Conservation (phyloP, 1,140 invertebrate species). For the Episyrphus balteatus region DNA sequence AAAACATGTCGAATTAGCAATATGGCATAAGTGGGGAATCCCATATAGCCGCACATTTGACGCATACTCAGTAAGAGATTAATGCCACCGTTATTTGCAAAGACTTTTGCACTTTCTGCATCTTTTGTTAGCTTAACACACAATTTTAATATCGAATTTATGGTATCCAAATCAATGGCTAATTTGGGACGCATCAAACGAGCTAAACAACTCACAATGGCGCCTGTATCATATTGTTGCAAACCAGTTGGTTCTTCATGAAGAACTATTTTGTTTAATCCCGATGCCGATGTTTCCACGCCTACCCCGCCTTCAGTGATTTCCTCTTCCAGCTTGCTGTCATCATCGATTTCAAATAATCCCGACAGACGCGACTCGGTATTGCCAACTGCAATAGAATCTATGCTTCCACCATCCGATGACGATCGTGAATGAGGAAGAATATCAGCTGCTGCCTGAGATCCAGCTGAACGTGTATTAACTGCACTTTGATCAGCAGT, state of each 20-base stretch:
- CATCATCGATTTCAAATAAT: constrained; percentile 17
- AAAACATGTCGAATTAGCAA: constrained; percentile 74
- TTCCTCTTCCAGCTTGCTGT: background rate
- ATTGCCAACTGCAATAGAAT: background rate
- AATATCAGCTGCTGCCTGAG: constrained; percentile 10
- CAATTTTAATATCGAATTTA: constrained; percentile 69
- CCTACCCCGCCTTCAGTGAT: background rate
- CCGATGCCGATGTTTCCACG: background rate
- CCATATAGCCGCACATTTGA: constrained; percentile 60
- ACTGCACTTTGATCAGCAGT: background rate
- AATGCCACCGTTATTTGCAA: constrained; percentile 65
- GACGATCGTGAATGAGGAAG: constrained; percentile 14
- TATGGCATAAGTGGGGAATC: constrained; percentile 67
- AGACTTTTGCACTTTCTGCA: constrained; percentile 62
- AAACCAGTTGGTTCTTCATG: constrained; percentile 26
- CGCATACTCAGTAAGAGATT: constrained; percentile 59
- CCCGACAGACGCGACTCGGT: constrained; percentile 6
- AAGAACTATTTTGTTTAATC: constrained; percentile 19
- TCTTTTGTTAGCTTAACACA: constrained; percentile 66
- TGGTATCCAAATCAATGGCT: constrained; percentile 61
- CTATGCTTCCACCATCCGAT: background rate
- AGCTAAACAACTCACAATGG: constrained; percentile 50
- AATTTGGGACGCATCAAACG: constrained; percentile 49
- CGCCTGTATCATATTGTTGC: constrained; percentile 27
- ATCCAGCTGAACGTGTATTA: too few species aligned